Evolutionary conservation across 92 coral and sea anemone genomes (phyloP).

Genomic region (Parazoanthus atlanticus): DNA sequence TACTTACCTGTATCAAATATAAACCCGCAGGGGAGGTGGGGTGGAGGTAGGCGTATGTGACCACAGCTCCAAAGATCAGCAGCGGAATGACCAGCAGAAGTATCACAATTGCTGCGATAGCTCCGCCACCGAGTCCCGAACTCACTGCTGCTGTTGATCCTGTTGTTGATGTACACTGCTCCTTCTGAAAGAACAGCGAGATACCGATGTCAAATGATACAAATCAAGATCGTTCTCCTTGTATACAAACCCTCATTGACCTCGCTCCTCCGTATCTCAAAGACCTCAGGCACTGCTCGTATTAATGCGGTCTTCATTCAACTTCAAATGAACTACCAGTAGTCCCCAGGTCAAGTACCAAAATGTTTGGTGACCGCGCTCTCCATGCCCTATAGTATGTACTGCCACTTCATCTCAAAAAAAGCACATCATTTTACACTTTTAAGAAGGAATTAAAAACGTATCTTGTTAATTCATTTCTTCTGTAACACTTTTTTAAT

Average conservation of each 20-base stretch:
- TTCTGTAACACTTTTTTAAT: background rate
- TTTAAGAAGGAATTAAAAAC: background rate
- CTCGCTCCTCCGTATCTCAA: background rate
- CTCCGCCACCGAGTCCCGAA: constrained; percentile 61
- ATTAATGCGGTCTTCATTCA: background rate
- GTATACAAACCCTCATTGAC: background rate
- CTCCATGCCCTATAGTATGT: background rate
- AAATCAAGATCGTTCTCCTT: background rate
- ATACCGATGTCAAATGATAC: background rate
- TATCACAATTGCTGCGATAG: constrained; percentile 56
- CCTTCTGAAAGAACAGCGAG: constrained; percentile 1
- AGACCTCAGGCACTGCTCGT: background rate
- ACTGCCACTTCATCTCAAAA: background rate
- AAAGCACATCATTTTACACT: background rate
- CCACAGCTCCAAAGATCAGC: constrained; percentile 65
- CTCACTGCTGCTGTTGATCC: background rate
- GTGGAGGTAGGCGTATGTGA: constrained; percentile 77
- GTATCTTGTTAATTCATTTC: background rate
- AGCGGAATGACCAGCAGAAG: constrained; percentile 51
- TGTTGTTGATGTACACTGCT: background rate
- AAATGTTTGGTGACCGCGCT: background rate
- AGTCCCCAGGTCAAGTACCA: background rate
- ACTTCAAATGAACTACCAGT: background rate
- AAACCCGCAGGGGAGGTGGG: constrained; percentile 88
- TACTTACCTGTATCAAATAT: constrained; percentile 74